These are phyloP conservation scores for Elegia similella DNA, from an alignment of 2,888 invertebrate species.

Conservation along the genomic window DNA sequence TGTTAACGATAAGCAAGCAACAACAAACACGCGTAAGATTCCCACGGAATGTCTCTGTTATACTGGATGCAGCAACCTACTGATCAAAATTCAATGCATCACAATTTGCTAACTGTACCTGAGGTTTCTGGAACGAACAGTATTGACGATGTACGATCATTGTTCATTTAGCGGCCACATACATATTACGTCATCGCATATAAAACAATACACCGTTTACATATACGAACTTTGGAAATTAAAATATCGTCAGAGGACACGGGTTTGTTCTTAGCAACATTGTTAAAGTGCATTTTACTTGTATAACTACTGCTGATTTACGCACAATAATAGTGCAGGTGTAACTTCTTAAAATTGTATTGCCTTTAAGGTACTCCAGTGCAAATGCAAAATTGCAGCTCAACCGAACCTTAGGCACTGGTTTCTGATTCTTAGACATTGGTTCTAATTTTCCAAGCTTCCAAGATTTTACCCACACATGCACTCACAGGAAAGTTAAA, in stretches of 20 bases:
- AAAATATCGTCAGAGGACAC: not conserved
- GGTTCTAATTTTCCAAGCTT: too few relatives aligned
- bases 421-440: too few relatives aligned
- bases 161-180: not conserved
- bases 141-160: slow-evolving; percentile 1
- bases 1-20: not conserved
- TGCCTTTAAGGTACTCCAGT: too few relatives aligned
- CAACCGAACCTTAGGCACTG: too few relatives aligned
- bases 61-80: not conserved
- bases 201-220: not conserved
- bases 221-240: not conserved
- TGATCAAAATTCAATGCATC: slow-evolving; percentile 19
- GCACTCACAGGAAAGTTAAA: too few relatives aligned
- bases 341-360: too few relatives aligned
- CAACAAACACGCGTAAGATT: slow-evolving; percentile 1
- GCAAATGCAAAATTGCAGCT: too few relatives aligned
- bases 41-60: slow-evolving; percentile 14
- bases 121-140: slow-evolving; percentile 9
- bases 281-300: too few relatives aligned
- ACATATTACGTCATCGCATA: not conserved
- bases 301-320: too few relatives aligned
- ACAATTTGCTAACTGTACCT: slow-evolving; percentile 18
- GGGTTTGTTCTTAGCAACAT: too few relatives aligned
- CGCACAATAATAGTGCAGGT: too few relatives aligned
- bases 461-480: too few relatives aligned